Evolutionary conservation across 2,113 vertebrate species (phyloP).

Genomic region (Alethe castanea): DNA sequence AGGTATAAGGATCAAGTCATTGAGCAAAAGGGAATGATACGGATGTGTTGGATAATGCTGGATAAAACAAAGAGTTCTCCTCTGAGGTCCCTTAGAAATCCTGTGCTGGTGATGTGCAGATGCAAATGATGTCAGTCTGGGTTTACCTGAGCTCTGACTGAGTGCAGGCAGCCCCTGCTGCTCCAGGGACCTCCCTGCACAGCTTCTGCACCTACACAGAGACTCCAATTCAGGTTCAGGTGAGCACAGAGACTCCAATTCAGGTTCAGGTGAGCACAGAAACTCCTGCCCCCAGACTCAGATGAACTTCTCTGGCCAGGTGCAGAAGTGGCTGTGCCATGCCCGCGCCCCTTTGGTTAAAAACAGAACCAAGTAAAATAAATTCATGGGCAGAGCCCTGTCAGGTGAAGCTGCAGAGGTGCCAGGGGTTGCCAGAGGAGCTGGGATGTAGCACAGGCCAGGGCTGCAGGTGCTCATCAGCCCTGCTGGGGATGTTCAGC

Average conservation of each 20-base stretch:
- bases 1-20: neutral
- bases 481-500: neutral
- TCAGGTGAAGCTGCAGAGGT: neutral
- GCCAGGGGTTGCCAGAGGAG: neutral
- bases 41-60: neutral
- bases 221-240: neutral
- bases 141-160: neutral
- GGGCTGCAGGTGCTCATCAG: neutral
- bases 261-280: neutral
- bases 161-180: neutral
- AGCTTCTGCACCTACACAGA: neutral
- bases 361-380: neutral
- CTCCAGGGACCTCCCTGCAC: neutral
- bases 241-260: neutral
- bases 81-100: neutral
- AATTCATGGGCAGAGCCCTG: neutral
- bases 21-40: neutral
- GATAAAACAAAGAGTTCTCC: neutral
- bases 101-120: neutral
- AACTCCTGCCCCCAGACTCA: neutral
- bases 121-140: neutral
- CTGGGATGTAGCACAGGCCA: fast-evolving
- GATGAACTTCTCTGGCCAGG: neutral
- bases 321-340: neutral
- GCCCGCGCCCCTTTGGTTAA: fast-evolving